These are phyloP conservation scores for Urocolius indicus DNA, from an alignment of 2,113 vertebrate species.

Conservation along the genomic window DNA sequence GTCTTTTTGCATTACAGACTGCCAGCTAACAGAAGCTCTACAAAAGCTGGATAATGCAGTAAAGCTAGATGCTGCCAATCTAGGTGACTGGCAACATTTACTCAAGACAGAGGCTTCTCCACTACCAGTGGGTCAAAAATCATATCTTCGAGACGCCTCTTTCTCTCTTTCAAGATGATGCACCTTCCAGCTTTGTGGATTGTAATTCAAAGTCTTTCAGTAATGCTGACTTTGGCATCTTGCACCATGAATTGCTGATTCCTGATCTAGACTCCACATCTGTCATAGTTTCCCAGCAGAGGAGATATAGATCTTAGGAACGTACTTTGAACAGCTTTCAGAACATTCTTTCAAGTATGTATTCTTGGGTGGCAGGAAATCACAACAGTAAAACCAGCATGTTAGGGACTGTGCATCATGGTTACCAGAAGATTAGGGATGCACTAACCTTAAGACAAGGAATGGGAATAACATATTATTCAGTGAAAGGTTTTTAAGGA, in stretches of 20 bases:
- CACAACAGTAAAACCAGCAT: slow-evolving; percentile 70
- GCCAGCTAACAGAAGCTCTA: slow-evolving; percentile 29
- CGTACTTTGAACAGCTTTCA: slow-evolving; percentile 72
- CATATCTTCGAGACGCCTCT: background rate
- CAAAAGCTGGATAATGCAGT: slow-evolving; percentile 45
- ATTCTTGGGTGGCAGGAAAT: slow-evolving; percentile 66
- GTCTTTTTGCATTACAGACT: slow-evolving; percentile 8
- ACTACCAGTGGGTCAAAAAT: background rate
- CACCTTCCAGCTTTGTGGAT: slow-evolving; percentile 24
- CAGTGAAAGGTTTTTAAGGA: slow-evolving; percentile 43
- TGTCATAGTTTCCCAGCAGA: slow-evolving; percentile 62
- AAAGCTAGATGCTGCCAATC: slow-evolving; percentile 11
- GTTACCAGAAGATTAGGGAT: slow-evolving; percentile 71
- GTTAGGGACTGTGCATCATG: slow-evolving; percentile 69
- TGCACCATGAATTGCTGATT: slow-evolving; percentile 58
- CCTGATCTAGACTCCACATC: slow-evolving; percentile 67
- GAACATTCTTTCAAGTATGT: slow-evolving; percentile 73
- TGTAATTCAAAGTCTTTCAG: slow-evolving; percentile 2
- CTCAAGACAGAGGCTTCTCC: background rate
- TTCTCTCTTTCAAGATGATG: background rate
- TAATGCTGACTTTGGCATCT: slow-evolving; percentile 12
- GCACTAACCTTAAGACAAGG: slow-evolving; percentile 72
- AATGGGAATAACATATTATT: slow-evolving; percentile 68
- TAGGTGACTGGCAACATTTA: slow-evolving; percentile 11
- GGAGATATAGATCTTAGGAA: slow-evolving; percentile 69